Evolutionary conservation across 2,888 invertebrate species (phyloP), one percentile per base, ranked within the genome.

Genomic region (Brenthis hecate): DNA sequence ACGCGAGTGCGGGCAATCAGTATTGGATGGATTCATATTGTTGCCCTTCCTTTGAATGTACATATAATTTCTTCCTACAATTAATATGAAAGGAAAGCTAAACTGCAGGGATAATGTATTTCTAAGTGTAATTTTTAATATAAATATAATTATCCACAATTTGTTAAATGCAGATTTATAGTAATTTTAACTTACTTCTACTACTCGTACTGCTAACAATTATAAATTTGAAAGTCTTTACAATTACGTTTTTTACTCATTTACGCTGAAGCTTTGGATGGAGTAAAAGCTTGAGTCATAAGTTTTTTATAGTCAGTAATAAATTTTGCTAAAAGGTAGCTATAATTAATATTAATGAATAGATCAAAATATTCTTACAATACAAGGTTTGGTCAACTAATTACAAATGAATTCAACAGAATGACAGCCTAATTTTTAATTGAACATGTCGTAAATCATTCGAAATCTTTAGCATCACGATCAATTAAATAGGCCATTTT

Each of bases 1-100:
- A 72, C 77, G 73, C 75, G 75, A 70, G 72, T 71, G 71, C 72
- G 69, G 72, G 78, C 79, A 79, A 81, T 82, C 78, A 81, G 78
- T 71, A 75, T 66, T 81, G 11, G 82, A 85, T 81, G 81, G 66
- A 70, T 61, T 66, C 57, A 55, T 75, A 66, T 58, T 71, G 57
- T 69, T 68, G 65, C 61, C 64, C 50, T 62, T 58, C 62, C 58
- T 36, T 64, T 19, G 51, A 48, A 32, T 50, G 6, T 50, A n/a
- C n/a, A n/a, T n/a, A n/a, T 23, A 60, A 48, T 58, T 23, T 14
- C 47, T 48, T 13, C 3, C 19, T 43, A 43, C 36, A 11, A 43
- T 43, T 11, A 28, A 28, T 28, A 43, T 43, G 36, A 43, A 43
- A 43, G 8, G 36, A 43, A 43, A 43, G 1, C 36, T 43, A 8